Evolutionary conservation across 1,140 invertebrate species (phyloP).

Genomic region (Drosophila virilis): DNA sequence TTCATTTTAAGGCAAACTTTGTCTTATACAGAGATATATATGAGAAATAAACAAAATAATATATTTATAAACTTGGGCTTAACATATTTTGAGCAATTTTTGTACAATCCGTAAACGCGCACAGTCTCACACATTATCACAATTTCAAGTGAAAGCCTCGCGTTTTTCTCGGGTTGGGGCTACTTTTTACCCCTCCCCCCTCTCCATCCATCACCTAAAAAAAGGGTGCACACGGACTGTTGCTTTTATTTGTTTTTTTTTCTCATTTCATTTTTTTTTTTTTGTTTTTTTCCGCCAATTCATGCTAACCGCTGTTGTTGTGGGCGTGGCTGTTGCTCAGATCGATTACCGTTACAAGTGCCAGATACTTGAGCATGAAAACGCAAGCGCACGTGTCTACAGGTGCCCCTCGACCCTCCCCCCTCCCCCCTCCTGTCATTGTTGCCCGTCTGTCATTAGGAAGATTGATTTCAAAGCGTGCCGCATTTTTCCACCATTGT

Average conservation of each 20-base stretch:
- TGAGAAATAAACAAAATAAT: too few species aligned
- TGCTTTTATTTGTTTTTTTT: slow-evolving; percentile 21
- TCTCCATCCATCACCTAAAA: not conserved
- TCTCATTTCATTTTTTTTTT: not conserved
- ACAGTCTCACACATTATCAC: not conserved
- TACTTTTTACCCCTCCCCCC: not conserved
- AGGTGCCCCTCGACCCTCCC: slow-evolving; percentile 15
- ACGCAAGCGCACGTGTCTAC: slow-evolving; percentile 73
- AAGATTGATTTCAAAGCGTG: slow-evolving; percentile 78
- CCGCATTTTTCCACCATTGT: slow-evolving; percentile 61
- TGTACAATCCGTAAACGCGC: too few species aligned
- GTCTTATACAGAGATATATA: too few species aligned
- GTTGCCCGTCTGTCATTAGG: slow-evolving; percentile 69
- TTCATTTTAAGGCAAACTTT: too few species aligned
- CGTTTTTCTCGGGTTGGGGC: not conserved
- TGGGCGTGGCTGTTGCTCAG: slow-evolving; percentile 70
- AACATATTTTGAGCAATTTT: too few species aligned
- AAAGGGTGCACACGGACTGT: slow-evolving; percentile 27
- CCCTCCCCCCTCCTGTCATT: slow-evolving; percentile 13
- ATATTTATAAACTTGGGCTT: too few species aligned
- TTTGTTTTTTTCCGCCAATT: slow-evolving; percentile 35
- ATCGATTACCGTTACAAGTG: slow-evolving; percentile 77
- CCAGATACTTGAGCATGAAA: slow-evolving; percentile 80
- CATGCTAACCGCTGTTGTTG: slow-evolving; percentile 50
- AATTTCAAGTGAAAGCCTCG: slow-evolving; percentile 1